phyloP scores from a whole-genome alignment of 2,888 invertebrate species.

The Nudaria mundana region DNA sequence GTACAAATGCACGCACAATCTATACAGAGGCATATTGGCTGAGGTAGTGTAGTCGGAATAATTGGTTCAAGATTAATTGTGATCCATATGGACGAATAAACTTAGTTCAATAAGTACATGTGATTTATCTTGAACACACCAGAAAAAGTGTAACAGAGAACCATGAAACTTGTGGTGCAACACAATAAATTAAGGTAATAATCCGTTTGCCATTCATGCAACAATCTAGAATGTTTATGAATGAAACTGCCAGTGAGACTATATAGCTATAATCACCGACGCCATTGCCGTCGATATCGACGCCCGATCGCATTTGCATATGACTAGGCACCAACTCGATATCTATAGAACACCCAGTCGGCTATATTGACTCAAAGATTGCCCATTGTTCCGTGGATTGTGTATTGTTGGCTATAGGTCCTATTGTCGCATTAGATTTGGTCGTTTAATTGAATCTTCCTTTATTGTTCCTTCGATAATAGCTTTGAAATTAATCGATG shows the following conservation, averaged over 20 bases:
- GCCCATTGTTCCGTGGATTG: slow-evolving; percentile 61
- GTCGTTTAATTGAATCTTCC: slow-evolving; percentile 55
- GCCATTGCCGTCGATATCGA: slow-evolving; percentile 60
- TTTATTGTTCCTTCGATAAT: slow-evolving; percentile 45
- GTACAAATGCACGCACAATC: slow-evolving; percentile 25
- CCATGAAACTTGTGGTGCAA: slow-evolving; percentile 53
- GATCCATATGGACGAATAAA: slow-evolving; percentile 43
- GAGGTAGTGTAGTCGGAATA: slow-evolving; percentile 22
- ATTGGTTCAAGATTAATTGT: slow-evolving; percentile 42
- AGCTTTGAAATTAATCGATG: slow-evolving; percentile 33
- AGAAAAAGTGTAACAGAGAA: slow-evolving; percentile 67
- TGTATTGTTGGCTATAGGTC: slow-evolving; percentile 52
- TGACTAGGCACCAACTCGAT: slow-evolving; percentile 36
- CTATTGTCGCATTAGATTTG: slow-evolving; percentile 52
- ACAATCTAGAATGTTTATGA: slow-evolving; percentile 72
- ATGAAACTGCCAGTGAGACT: slow-evolving; percentile 57
- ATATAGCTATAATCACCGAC: slow-evolving; percentile 66
- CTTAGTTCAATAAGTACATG: not conserved
- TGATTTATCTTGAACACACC: slow-evolving; percentile 56
- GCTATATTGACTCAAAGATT: slow-evolving; percentile 58
- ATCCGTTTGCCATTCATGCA: slow-evolving; percentile 70
- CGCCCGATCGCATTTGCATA: slow-evolving; percentile 64
- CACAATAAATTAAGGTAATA: slow-evolving; percentile 67
- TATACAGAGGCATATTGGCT: slow-evolving; percentile 6
- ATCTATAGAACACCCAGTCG: slow-evolving; percentile 38